These are phyloP conservation scores for Drosophila virilis DNA, from an alignment of 1,140 invertebrate species.

Conservation along the genomic window DNA sequence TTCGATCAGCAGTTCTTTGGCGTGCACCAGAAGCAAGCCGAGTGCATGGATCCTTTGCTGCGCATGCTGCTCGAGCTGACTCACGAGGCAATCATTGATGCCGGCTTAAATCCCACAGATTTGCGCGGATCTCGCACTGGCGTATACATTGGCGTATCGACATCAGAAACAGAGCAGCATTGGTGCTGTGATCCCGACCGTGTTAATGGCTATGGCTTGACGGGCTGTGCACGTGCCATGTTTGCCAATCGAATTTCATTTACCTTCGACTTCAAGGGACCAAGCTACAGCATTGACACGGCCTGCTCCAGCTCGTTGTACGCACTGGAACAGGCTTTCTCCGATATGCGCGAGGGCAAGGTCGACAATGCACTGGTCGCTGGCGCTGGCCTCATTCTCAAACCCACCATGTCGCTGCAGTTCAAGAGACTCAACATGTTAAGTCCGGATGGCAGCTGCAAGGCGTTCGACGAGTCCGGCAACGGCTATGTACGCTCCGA, in stretches of 20 bases:
- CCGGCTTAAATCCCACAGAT: slow-evolving; percentile 92
- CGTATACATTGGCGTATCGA: slow-evolving; percentile 95
- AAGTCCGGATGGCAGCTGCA: slow-evolving; percentile 94
- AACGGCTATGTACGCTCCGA: slow-evolving; percentile 97
- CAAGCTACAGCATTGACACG: slow-evolving; percentile 96
- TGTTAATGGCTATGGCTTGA: slow-evolving; percentile 96
- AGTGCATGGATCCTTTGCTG: slow-evolving; percentile 98
- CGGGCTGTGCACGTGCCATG: slow-evolving; percentile 96
- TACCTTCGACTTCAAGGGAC: slow-evolving; percentile 96
- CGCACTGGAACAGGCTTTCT: slow-evolving; percentile 94
- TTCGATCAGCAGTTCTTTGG: slow-evolving; percentile 98
- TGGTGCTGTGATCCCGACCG: slow-evolving; percentile 90
- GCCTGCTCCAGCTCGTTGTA: slow-evolving; percentile 97
- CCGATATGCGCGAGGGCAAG: slow-evolving; percentile 92
- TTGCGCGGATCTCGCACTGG: slow-evolving; percentile 94
- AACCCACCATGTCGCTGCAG: slow-evolving; percentile 95
- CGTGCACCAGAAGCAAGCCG: slow-evolving; percentile 96
- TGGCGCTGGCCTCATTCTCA: slow-evolving; percentile 92
- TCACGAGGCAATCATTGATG: slow-evolving; percentile 97
- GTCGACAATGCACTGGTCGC: slow-evolving; percentile 97
- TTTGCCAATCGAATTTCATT: slow-evolving; percentile 98
- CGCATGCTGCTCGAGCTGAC: slow-evolving; percentile 96
- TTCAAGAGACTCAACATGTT: slow-evolving; percentile 97
- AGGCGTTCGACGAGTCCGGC: slow-evolving; percentile 95
- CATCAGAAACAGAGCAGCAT: slow-evolving; percentile 93